These are phyloP conservation scores for Zygogramma bicolorata DNA, from an alignment of 2,888 invertebrate genomes.

Conservation along the genomic window DNA sequence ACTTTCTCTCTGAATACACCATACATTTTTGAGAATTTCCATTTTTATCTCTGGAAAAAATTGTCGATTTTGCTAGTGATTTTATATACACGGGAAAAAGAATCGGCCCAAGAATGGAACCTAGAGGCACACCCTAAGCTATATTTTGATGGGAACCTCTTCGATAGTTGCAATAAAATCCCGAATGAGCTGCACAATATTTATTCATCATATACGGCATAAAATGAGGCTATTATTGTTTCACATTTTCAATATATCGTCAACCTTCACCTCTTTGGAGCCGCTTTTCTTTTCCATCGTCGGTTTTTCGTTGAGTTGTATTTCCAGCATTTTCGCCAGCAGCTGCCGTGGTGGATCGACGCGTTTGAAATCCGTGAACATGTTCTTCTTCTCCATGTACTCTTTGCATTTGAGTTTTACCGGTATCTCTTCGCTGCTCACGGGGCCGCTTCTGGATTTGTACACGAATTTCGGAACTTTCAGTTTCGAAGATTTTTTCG, in stretches of 20 bases:
- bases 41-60: too few relatives aligned
- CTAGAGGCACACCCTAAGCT: too few relatives aligned
- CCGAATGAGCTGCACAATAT: neutral
- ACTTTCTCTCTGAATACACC: too few relatives aligned
- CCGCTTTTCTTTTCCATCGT: conserved; percentile 18
- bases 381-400: conserved; percentile 60
- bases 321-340: conserved; percentile 55
- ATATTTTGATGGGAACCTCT: too few relatives aligned
- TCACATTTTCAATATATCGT: neutral
- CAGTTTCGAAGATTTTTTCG: conserved; percentile 32
- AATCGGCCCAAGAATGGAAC: too few relatives aligned
- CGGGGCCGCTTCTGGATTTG: conserved; percentile 55
- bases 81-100: too few relatives aligned
- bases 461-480: conserved; percentile 35
- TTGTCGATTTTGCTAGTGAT: too few relatives aligned
- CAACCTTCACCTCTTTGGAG: neutral
- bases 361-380: conserved; percentile 58
- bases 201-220: neutral
- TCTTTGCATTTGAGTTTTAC: conserved; percentile 55
- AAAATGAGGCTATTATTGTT: too few relatives aligned
- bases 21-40: too few relatives aligned
- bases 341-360: conserved; percentile 59
- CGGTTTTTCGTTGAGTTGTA: conserved; percentile 49
- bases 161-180: too few relatives aligned
- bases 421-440: conserved; percentile 55